Conservation (phyloP, 1,140 invertebrate species). For the Drosophila murphyi region DNA sequence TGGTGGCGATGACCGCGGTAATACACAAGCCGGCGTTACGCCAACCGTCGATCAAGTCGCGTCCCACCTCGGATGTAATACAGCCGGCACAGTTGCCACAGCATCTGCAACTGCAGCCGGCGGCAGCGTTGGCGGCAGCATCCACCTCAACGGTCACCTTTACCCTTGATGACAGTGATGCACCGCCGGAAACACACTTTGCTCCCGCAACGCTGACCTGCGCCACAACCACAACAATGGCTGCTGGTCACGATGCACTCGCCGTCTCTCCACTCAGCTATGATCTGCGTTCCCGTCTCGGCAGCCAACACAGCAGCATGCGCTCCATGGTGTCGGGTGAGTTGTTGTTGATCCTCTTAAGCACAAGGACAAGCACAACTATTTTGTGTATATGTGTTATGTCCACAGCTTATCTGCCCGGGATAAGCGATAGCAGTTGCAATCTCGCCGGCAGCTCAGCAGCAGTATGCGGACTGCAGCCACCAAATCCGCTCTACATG, state of each 20-base stretch:
- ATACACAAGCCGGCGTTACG: constrained; percentile 58
- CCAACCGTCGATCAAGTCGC: constrained; percentile 49
- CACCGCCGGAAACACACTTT: constrained; percentile 10
- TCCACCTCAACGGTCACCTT: constrained; percentile 76
- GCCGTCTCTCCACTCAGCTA: constrained; percentile 62
- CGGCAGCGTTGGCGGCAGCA: constrained; percentile 17
- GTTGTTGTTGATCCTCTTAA: constrained; percentile 1
- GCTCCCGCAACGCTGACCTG: constrained; percentile 60
- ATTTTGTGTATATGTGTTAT: background rate
- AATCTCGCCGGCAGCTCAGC: constrained; percentile 58
- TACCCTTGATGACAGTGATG: constrained; percentile 74
- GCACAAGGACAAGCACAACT: background rate
- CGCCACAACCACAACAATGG: constrained; percentile 73
- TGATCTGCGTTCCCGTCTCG: constrained; percentile 61
- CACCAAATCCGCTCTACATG: constrained; percentile 70
- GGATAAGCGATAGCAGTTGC: constrained; percentile 58
- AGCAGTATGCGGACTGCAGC: constrained; percentile 49
- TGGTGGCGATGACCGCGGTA: constrained; percentile 64
- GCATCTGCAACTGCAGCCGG: constrained; percentile 35
- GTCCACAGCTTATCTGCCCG: constrained; percentile 62
- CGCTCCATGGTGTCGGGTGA: constrained; percentile 78
- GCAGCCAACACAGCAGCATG: constrained; percentile 79
- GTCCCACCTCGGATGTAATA: constrained; percentile 69
- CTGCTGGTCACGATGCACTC: constrained; percentile 52
- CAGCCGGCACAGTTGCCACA: constrained; percentile 49